Evolutionary conservation across 2,888 invertebrate genomes (phyloP).

Genomic region (Quadroppia sp.): DNA sequence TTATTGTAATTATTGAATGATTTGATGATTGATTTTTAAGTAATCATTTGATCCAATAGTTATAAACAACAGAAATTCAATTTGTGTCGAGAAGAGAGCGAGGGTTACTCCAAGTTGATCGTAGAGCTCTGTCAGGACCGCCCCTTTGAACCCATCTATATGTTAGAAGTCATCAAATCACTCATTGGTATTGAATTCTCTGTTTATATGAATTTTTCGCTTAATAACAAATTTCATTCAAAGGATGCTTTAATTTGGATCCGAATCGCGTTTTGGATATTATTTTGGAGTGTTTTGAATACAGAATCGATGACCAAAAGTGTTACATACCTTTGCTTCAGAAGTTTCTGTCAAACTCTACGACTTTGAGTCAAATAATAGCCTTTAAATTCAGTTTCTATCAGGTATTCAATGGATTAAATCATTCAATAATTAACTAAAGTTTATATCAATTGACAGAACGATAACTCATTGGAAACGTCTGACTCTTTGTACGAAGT

Average conservation of each 20-base stretch:
- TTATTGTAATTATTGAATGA: slow-evolving; percentile 72
- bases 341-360: slow-evolving; percentile 80
- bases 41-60: slow-evolving; percentile 60
- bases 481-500: slow-evolving; percentile 81
- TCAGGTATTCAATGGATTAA: slow-evolving; percentile 49
- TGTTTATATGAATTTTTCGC: background rate
- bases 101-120: slow-evolving; percentile 95
- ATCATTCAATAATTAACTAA: too few species aligned
- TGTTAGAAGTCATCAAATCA: slow-evolving; percentile 84
- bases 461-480: slow-evolving; percentile 54
- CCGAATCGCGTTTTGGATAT: slow-evolving; percentile 95
- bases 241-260: slow-evolving; percentile 97
- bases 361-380: slow-evolving; percentile 85
- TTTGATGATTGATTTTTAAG: background rate
- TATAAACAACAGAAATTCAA: slow-evolving; percentile 99
- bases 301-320: slow-evolving; percentile 57
- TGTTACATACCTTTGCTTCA: slow-evolving; percentile 81
- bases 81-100: slow-evolving; percentile 95
- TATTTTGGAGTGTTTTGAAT: slow-evolving; percentile 91
- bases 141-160: slow-evolving; percentile 52
- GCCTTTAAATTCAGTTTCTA: slow-evolving; percentile 80
- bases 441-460: slow-evolving; percentile 2
- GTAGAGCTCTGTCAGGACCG: slow-evolving; percentile 83
- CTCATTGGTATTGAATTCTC: slow-evolving; percentile 81
- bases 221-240: slow-evolving; percentile 1